A percentile compares a stretch with the other conserved stretches of the same genome.
Conservation (phyloP, 1,140 invertebrate species). For the Drosophila navojoa region DNA sequence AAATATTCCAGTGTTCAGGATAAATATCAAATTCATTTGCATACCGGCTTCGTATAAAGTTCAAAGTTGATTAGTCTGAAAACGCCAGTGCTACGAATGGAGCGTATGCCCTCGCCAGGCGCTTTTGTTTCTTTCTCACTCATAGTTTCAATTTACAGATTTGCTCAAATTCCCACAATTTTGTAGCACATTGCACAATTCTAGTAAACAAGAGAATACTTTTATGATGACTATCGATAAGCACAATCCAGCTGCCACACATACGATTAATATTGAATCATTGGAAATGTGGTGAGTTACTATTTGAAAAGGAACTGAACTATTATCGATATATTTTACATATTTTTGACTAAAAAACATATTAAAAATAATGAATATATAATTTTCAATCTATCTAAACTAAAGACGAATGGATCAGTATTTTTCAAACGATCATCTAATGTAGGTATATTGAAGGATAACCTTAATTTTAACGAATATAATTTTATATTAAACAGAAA, state of each 20-base stretch:
- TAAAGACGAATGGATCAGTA: too few species aligned
- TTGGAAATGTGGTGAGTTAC: neutral
- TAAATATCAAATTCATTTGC: conserved; percentile 46
- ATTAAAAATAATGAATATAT: neutral
- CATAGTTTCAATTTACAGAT: conserved; percentile 28
- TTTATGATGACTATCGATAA: conserved; percentile 34
- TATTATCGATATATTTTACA: neutral
- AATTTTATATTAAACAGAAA: neutral
- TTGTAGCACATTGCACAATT: conserved; percentile 56
- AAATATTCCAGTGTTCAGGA: neutral
- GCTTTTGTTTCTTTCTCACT: conserved; percentile 40
- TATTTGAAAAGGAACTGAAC: neutral
- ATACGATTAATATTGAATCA: neutral
- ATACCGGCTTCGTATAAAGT: conserved; percentile 92
- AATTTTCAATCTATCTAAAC: too few species aligned
- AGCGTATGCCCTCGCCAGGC: conserved; percentile 91
- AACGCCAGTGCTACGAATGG: conserved; percentile 87
- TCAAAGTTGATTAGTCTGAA: conserved; percentile 93
- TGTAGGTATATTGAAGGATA: neutral
- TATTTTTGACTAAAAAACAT: neutral
- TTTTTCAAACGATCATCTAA: too few species aligned
- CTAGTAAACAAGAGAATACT: conserved; percentile 51
- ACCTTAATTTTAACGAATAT: neutral
- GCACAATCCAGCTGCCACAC: neutral
- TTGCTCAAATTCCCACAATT: neutral